phyloP scores from a whole-genome alignment of 64 coral and sea anemone species.

The Porites australiensis region DNA sequence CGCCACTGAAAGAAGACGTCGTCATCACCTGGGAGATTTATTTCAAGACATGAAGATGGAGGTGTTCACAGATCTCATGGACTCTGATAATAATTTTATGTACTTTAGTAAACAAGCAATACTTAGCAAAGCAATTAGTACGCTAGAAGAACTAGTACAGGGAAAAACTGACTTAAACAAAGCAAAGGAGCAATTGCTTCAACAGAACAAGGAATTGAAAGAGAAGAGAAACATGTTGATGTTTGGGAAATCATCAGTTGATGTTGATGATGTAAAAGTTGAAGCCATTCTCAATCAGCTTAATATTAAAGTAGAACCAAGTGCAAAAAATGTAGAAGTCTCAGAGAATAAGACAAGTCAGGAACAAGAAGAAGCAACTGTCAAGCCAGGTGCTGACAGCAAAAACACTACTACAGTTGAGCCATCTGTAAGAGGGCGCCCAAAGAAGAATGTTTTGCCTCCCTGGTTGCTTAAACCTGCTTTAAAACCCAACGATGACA shows the following conservation, averaged over 20 bases:
- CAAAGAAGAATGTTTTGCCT: constrained; percentile 40
- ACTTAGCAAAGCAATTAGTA: constrained; percentile 74
- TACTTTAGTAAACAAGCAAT: constrained; percentile 92
- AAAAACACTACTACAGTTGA: neutral
- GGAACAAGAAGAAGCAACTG: neutral
- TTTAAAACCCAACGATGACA: neutral
- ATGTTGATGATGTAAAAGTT: constrained; percentile 36
- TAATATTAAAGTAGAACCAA: neutral
- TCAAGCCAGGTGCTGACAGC: neutral
- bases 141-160: constrained; percentile 22
- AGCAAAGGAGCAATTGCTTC: constrained; percentile 19
- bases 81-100: constrained; percentile 32
- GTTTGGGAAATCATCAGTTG: constrained; percentile 36
- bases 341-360: neutral
- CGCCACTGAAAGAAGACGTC: constrained; percentile 84
- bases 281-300: constrained; percentile 33
- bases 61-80: constrained; percentile 59
- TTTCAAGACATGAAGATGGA: constrained; percentile 74
- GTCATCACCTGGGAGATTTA: constrained; percentile 78
- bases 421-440: constrained; percentile 30
- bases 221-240: constrained; percentile 42
- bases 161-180: constrained; percentile 29
- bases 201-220: constrained; percentile 61
- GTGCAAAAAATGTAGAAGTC: neutral
- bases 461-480: neutral